Evolutionary conservation across 2,797 vertebrate genomes (phyloP).

Genomic region (Bovichtus diacanthus): DNA sequence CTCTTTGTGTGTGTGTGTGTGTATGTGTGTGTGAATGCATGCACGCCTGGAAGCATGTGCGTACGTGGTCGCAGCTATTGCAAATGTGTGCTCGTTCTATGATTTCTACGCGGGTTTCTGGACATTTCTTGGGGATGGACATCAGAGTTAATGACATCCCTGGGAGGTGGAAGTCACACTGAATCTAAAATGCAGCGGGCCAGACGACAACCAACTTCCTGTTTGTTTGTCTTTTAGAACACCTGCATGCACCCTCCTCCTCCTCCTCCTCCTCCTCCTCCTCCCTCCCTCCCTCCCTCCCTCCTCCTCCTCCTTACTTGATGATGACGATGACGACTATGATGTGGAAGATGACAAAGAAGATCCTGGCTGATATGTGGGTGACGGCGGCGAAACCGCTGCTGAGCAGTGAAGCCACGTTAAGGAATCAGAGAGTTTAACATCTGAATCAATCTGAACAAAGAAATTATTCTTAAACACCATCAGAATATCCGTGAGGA

Average conservation of each 20-base stretch:
- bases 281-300: not conserved
- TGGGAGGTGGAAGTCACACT: not conserved
- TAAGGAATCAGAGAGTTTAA: slow-evolving; percentile 72
- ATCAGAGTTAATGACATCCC: not conserved
- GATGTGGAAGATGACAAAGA: slow-evolving; percentile 92
- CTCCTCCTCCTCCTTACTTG: slow-evolving; percentile 86
- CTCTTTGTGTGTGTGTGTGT: too few relatives aligned
- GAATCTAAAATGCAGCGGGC: not conserved
- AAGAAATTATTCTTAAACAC: not conserved
- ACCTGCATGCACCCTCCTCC: not conserved
- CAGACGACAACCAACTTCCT: not conserved
- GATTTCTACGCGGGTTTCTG: not conserved
- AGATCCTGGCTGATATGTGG: slow-evolving; percentile 86
- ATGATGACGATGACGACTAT: slow-evolving; percentile 94
- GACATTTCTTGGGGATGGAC: not conserved
- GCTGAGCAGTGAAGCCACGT: slow-evolving; percentile 85
- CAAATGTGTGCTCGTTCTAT: too few relatives aligned
- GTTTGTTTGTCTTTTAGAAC: not conserved
- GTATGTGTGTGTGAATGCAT: too few relatives aligned
- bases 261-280: not conserved
- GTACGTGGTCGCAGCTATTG: too few relatives aligned
- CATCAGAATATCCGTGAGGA: not conserved
- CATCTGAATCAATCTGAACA: not conserved
- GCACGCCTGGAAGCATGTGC: too few relatives aligned
- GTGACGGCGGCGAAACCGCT: slow-evolving; percentile 90